phyloP scores from a whole-genome alignment of 2,888 invertebrate species.

The Drosophila kuntzei region DNA sequence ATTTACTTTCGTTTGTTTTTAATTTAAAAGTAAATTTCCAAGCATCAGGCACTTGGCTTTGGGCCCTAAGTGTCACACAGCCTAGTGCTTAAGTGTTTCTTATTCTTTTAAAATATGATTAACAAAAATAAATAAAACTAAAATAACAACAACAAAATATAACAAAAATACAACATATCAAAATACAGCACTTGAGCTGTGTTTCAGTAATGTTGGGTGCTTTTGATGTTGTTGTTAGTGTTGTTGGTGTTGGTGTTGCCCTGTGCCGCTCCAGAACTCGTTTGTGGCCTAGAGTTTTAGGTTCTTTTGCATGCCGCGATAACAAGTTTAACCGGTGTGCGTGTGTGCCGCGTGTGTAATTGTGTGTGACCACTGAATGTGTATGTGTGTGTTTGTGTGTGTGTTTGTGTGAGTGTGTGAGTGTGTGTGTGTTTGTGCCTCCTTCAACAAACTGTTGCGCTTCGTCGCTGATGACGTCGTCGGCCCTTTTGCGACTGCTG shows the following conservation, averaged over 20 bases:
- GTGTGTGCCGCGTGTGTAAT: conserved; percentile 59
- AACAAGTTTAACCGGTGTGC: conserved; percentile 80
- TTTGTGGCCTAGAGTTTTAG: conserved; percentile 76
- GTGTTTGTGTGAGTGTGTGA: conserved; percentile 26
- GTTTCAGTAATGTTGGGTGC: conserved; percentile 44
- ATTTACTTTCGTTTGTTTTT: conserved; percentile 80
- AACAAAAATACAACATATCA: conserved; percentile 52
- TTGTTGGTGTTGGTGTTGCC: conserved; percentile 41
- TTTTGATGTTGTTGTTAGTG: conserved; percentile 22
- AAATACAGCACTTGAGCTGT: conserved; percentile 72
- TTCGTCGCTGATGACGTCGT: conserved; percentile 65
- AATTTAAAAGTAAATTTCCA: conserved; percentile 69
- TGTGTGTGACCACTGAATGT: conserved; percentile 55
- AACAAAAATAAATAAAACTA: conserved; percentile 28
- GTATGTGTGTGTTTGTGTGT: conserved; percentile 14
- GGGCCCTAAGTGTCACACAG: conserved; percentile 30
- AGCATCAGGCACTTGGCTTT: conserved; percentile 55
- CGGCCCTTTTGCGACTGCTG: conserved; percentile 49
- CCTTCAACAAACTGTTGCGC: conserved; percentile 81
- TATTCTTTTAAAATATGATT: conserved; percentile 31
- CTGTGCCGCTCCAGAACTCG: conserved; percentile 77
- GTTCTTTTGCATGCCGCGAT: conserved; percentile 79
- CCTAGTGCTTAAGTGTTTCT: conserved; percentile 41
- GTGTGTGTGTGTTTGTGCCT: conserved; percentile 48
- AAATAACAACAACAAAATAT: conserved; percentile 15